A percentile compares a stretch with the other conserved stretches of the same genome.
Conservation (phyloP, 2,888 invertebrate genomes). For the Cetonia aurata region DNA sequence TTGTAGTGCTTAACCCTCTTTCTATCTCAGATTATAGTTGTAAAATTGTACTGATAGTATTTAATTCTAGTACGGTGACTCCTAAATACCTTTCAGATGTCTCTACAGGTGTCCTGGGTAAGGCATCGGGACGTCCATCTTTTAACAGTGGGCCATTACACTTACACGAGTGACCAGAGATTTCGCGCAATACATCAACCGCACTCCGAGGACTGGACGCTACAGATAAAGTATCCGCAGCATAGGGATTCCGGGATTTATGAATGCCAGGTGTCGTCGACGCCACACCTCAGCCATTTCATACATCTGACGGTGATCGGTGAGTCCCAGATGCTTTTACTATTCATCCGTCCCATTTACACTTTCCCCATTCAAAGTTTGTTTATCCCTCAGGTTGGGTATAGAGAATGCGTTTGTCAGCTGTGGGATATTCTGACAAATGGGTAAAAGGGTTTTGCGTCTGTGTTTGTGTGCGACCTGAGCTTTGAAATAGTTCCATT, state of each 20-base stretch:
- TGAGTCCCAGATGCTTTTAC: conserved; percentile 69
- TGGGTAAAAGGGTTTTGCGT: too few relatives aligned
- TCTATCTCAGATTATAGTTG: conserved; percentile 10
- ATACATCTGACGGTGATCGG: conserved; percentile 92
- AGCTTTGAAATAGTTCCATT: too few relatives aligned
- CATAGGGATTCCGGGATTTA: conserved; percentile 91
- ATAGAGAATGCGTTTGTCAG: too few relatives aligned
- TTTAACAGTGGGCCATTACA: conserved; percentile 89
- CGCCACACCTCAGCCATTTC: conserved; percentile 93
- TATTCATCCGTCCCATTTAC: neutral
- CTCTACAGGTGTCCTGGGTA: conserved; percentile 91
- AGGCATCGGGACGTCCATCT: conserved; percentile 91
- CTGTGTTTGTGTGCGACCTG: too few relatives aligned
- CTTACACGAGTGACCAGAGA: conserved; percentile 92
- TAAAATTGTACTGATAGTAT: conserved; percentile 29
- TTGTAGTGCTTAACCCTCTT: neutral
- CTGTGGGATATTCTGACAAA: too few relatives aligned
- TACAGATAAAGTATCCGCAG: conserved; percentile 93
- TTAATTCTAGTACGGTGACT: conserved; percentile 43
- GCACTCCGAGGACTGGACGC: conserved; percentile 91
- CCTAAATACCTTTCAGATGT: conserved; percentile 68
- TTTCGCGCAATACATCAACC: conserved; percentile 89
- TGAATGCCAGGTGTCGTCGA: conserved; percentile 95
- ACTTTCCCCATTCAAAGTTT: too few relatives aligned
- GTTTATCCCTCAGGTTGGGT: too few relatives aligned